Conservation (phyloP, 2,797 vertebrate genomes). For the Aeoliscus strigatus region DNA sequence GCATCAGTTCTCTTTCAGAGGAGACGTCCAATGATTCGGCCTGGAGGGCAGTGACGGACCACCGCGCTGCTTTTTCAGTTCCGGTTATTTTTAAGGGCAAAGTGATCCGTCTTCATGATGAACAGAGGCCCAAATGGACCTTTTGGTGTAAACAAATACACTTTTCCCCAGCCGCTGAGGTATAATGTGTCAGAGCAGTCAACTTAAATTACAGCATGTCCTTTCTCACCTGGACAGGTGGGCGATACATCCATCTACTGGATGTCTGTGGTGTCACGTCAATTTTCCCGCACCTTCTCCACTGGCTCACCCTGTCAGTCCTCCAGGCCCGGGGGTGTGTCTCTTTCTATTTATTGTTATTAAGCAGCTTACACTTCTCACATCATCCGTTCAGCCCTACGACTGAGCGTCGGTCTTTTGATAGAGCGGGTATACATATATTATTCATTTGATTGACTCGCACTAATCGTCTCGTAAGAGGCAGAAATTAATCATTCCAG, state of each 20-base stretch:
- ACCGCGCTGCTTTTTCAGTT: neutral
- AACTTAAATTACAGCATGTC: slow-evolving; percentile 16
- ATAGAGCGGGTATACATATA: slow-evolving; percentile 52
- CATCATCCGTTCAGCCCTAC: slow-evolving; percentile 35
- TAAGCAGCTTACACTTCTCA: slow-evolving; percentile 53
- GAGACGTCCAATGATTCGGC: slow-evolving; percentile 4
- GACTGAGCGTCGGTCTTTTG: slow-evolving; percentile 40
- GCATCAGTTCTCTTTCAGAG: too few relatives aligned
- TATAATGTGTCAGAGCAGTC: slow-evolving; percentile 41
- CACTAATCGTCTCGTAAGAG: slow-evolving; percentile 59
- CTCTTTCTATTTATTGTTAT: slow-evolving; percentile 49
- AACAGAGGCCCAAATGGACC: slow-evolving; percentile 32
- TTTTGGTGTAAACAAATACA: slow-evolving; percentile 37
- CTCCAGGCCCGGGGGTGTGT: slow-evolving; percentile 9
- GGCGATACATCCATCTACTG: slow-evolving; percentile 30
- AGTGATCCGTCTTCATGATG: slow-evolving; percentile 44
- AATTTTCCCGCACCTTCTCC: neutral
- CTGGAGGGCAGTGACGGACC: slow-evolving; percentile 17
- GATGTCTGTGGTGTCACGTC: neutral
- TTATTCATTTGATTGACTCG: slow-evolving; percentile 70
- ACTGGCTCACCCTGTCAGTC: neutral
- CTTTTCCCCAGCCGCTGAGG: slow-evolving; percentile 8
- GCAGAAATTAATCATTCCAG: slow-evolving; percentile 59
- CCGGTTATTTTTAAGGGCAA: slow-evolving; percentile 28
- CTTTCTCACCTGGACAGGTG: slow-evolving; percentile 24